A percentile compares a stretch with the other conserved stretches of the same genome.
Evolutionary conservation across 2,888 invertebrate genomes (phyloP).

Genomic region (Ditylenchus weischeri): DNA sequence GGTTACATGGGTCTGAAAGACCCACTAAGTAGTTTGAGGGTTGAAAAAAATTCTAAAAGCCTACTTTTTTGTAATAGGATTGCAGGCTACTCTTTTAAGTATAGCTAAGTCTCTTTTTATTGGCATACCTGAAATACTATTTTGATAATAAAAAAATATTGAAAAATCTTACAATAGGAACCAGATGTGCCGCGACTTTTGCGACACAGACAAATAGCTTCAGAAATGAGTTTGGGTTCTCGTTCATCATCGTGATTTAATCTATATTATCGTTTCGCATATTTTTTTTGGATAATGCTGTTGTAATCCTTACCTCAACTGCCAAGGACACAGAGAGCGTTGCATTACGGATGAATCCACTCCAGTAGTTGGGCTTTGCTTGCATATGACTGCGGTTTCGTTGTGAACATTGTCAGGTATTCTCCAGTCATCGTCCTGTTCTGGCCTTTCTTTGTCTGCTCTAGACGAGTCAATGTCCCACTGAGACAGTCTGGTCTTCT

Average conservation of each 20-base stretch:
- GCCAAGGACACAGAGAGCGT: conserved; percentile 9
- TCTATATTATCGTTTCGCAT: background rate
- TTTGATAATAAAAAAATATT: too few species aligned
- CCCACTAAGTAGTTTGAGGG: too few species aligned
- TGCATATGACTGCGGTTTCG: background rate
- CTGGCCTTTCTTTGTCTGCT: too few species aligned
- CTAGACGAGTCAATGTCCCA: conserved; percentile 4
- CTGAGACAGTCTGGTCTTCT: too few species aligned
- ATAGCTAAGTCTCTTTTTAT: background rate
- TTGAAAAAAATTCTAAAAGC: background rate
- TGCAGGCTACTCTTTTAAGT: conserved; percentile 3
- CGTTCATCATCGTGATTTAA: conserved; percentile 7
- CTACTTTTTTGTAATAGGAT: conserved; percentile 8
- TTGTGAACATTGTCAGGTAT: background rate
- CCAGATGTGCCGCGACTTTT: conserved; percentile 1
- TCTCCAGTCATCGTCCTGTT: conserved; percentile 1
- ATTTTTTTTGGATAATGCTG: too few species aligned
- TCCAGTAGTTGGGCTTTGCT: background rate
- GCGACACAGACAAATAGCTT: conserved; percentile 12
- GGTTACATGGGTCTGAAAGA: too few species aligned
- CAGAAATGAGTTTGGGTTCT: conserved; percentile 11
- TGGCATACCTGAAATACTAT: background rate
- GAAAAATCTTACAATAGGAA: background rate
- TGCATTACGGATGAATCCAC: conserved; percentile 1
- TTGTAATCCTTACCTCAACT: background rate